Evolutionary conservation across 2,888 invertebrate species (phyloP), one percentile per base, ranked within the genome.

Genomic region (Lasioglossum figueresi): DNA sequence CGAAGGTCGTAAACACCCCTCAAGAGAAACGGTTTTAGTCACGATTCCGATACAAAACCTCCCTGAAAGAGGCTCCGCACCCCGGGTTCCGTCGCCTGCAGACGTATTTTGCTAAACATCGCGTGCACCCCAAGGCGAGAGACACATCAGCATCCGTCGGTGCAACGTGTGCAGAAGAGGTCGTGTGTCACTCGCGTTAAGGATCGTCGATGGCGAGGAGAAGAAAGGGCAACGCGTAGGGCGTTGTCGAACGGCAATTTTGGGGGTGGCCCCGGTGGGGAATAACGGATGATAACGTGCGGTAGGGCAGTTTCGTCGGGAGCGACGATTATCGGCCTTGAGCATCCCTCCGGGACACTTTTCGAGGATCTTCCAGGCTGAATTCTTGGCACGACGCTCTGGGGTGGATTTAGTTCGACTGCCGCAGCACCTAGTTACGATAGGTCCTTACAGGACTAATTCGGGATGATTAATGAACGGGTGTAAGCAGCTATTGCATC

Each of bases 281-380:
- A 84, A 88, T 88, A 90, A 89, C 81, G 82, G 82, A 85, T 79
- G 91, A 91, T 92, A 90, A 91, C 88, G 86, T 90, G 92, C 76
- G 88, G 88, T 88, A 89, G 89, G 90, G 82, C 89, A 90, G 91
- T 90, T 87, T 82, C 71, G 76, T 76, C 75, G 77, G 73, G 70
- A 78, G 73, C 83, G 59, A 59, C 86, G 88, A 91, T 90, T 91
- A 90, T 79, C 83, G 52, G 74, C 72, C 84, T 80, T 72, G 85
- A 91, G 79, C 73, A 78, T 77, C 79, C 85, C 86, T 83, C 6
- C 63, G 90, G 85, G 89, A 87, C 80, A 80, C 82, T 85, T 79
- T 43, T 63, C 40, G 63, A 79, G 70, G 45, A 79, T 88, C 82
- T 79, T 80, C 40, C 52, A 68, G 37, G 5, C 63, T 37, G 63